Conservation (phyloP, 2,113 vertebrate genomes). For the Paedocypris sp. region DNA sequence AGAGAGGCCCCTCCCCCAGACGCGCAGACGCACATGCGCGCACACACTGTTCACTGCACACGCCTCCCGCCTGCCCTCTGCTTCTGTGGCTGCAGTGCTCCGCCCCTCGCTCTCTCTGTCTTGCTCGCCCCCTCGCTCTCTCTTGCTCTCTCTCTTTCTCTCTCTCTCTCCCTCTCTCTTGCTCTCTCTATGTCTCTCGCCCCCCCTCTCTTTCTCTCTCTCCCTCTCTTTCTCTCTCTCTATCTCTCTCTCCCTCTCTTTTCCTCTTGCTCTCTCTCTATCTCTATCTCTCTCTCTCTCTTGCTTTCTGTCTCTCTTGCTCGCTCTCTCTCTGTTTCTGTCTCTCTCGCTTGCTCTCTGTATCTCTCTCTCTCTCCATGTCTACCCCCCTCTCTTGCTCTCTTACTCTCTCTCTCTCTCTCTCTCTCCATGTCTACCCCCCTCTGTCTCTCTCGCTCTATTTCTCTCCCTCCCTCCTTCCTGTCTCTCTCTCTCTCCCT, state of each 20-base stretch:
- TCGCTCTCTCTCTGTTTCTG: conserved; percentile 31
- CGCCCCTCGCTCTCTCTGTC: conserved; percentile 13
- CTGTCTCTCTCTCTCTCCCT: conserved; percentile 35
- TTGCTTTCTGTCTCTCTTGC: conserved; percentile 16
- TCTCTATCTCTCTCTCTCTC: conserved; percentile 16
- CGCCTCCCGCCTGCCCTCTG: conserved; percentile 28
- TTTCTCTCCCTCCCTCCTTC: conserved; percentile 20
- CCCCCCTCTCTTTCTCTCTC: conserved; percentile 31
- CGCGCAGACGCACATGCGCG: conserved; percentile 36
- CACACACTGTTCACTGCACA: conserved; percentile 31
- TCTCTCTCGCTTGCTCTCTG: conserved; percentile 25
- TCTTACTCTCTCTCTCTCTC: conserved; percentile 28
- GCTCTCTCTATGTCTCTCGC: conserved; percentile 23
- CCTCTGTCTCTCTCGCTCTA: conserved; percentile 10
- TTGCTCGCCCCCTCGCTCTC: conserved; percentile 22
- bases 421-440: conserved; percentile 29
- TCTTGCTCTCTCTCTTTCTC: conserved; percentile 31
- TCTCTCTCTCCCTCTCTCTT: conserved; percentile 19
- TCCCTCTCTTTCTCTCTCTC: conserved; percentile 18
- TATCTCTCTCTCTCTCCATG: conserved; percentile 20
- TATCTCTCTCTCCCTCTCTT: conserved; percentile 23
- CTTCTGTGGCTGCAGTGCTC: conserved; percentile 29
- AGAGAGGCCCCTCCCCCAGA: conserved; percentile 30
- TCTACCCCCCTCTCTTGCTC: too few species aligned
- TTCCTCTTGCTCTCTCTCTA: conserved; percentile 34